Evolutionary conservation across 2,113 vertebrate genomes (phyloP), one percentile per base, ranked within the genome.

Genomic region (Chitala chitala): DNA sequence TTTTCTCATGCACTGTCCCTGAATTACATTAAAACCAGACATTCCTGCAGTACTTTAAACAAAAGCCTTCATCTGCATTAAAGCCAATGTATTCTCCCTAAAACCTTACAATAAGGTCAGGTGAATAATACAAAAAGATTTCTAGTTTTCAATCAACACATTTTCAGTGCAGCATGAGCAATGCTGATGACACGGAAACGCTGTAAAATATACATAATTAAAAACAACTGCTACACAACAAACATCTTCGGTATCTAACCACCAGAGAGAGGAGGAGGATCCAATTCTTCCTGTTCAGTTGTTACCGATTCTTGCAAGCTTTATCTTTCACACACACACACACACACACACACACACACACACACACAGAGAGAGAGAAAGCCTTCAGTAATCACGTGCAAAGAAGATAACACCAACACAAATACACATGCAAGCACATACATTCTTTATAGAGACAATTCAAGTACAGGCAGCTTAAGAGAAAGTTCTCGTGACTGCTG

Each of bases 391-490:
- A 36, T 36, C 10, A 65, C 12, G n/a, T n/a, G 12, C 29, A 17
- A 38, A 38, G 9, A 38, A 5, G 31, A 10, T 38, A 3, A 44
- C 65, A n/a, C 65, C 17, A 2, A 69, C 42, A 50, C 7, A 24
- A 22, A 69, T 44, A 29, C 65, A 20, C 22, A 1, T 42, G 2
- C 48, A 53, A 13, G 48, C 29, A 22, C 13, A 75, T 15, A 38
- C 71, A 73, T 73, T 73, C 46, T 72, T 74, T 38, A 71, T 65
- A 65, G 65, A 82, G 68, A 29, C 68, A 10, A 56, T 76, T 80
- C 85, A 79, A 77, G 83, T 74, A 38, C 8, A 40, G 78, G 69
- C 78, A 72, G 66, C 73, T 24, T 71, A 40, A 46, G 75, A 70
- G 58, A 77, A 75, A 75, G 81, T 83, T 78, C 66, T n/a, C 24